Base-by-base conservation (phyloP, 2,888 invertebrate genomes). In the Lasioglossum leucozonium region DNA sequence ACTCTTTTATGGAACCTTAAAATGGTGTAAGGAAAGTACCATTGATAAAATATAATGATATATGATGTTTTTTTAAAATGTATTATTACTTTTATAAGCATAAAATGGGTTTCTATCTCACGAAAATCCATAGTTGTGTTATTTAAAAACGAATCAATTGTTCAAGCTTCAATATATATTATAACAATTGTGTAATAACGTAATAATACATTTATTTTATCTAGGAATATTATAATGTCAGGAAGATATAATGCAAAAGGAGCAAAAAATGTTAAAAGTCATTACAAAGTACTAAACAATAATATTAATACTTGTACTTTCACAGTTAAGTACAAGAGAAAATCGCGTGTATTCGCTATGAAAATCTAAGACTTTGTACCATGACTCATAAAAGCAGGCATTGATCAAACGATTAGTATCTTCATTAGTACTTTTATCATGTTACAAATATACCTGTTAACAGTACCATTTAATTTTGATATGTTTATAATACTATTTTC, bases 381-480 rank as follows among this genome's bases (percentile, higher is more conserved):
- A 30, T 62, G 62, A 62, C 62, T 62, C 62, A 62, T 16, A 62
- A 30, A 62, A 30, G 62, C 30, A 62, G 26, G 62, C 62, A 62
- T 62, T 62, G 16, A 62, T 62, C 62, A 30, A 16, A 30, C 6
- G 16, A 30, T 30, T 30, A 30, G 62, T 30, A 2, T 62, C 30
- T 62, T 30, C 30, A 16, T 30, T 62, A 62, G 62, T 55, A 55
- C 55, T 62, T 6, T 62, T 62, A 62, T 62, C 62, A 30, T 62
- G 16, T 30, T 30, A 55, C 11, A n/a, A n/a, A 55, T n/a, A n/a
- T 55, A n/a, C n/a, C 11, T 4, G 11, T n/a, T n/a, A 55, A 55
- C 55, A n/a, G 55, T 55, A 11, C 11, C 55, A n/a, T 55, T n/a
- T n/a, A 55, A n/a, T 55, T 55, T n/a, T 11, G 55, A 10, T 11